phyloP scores from a whole-genome alignment of 2,113 vertebrate genomes.

The Acrocephalus arundinaceus region DNA sequence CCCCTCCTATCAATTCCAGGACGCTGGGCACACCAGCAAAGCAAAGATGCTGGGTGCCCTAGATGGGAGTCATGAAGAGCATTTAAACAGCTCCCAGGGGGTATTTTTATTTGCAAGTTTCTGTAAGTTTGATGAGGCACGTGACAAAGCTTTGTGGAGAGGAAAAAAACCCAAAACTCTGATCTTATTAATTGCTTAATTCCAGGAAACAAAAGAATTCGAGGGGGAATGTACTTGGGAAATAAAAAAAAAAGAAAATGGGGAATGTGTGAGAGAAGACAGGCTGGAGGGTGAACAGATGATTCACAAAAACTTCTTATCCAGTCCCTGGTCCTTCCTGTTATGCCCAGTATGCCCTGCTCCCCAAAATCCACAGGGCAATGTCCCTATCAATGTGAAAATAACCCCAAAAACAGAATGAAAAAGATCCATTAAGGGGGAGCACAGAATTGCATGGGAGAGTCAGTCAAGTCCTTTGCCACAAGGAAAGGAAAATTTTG shows the following conservation, averaged over 20 bases:
- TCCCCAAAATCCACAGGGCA: background rate
- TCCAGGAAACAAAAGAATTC: slow-evolving; percentile 40
- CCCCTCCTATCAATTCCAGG: slow-evolving; percentile 48
- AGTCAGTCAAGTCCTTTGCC: background rate
- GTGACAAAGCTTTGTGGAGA: slow-evolving; percentile 75
- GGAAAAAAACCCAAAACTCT: background rate
- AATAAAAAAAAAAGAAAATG: background rate
- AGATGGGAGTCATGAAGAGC: slow-evolving; percentile 50
- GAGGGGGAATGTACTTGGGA: background rate
- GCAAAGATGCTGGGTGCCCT: slow-evolving; percentile 4
- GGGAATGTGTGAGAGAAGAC: background rate
- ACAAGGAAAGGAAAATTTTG: background rate
- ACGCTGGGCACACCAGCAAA: slow-evolving; percentile 34
- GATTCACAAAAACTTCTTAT: background rate
- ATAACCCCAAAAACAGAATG: background rate
- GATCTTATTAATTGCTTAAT: slow-evolving; percentile 55
- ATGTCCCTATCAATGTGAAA: background rate
- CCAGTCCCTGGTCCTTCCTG: background rate
- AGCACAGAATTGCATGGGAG: background rate
- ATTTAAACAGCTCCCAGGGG: slow-evolving; percentile 47
- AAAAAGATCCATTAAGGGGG: background rate
- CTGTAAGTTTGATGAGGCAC: slow-evolving; percentile 72
- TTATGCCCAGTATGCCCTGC: fast-evolving
- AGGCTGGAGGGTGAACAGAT: background rate
- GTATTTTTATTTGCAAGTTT: slow-evolving; percentile 69